Conservation (phyloP, 2,888 invertebrate species). For the Aphodius granarius region DNA sequence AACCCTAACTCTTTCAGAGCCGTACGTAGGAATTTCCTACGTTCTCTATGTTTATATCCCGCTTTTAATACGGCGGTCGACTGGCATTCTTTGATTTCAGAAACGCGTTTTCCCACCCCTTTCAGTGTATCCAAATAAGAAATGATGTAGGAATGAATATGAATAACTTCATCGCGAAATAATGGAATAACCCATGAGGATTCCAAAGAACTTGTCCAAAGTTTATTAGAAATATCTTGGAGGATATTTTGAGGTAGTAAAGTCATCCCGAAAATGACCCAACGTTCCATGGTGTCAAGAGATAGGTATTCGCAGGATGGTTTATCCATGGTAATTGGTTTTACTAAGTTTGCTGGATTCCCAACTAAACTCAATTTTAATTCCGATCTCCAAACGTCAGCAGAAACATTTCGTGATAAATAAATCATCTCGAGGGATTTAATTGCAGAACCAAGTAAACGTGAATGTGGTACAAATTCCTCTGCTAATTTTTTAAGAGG, state of each 20-base stretch:
- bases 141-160: slow-evolving; percentile 92
- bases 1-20: slow-evolving; percentile 93
- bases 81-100: slow-evolving; percentile 95
- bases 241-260: slow-evolving; percentile 88
- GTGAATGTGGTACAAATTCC: slow-evolving; percentile 94
- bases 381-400: slow-evolving; percentile 92
- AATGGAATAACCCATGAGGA: slow-evolving; percentile 93
- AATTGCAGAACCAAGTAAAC: slow-evolving; percentile 82
- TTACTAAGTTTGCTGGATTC: slow-evolving; percentile 91
- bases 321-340: slow-evolving; percentile 92
- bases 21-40: slow-evolving; percentile 93
- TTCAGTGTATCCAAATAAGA: slow-evolving; percentile 93
- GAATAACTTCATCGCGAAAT: slow-evolving; percentile 96
- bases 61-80: slow-evolving; percentile 88
- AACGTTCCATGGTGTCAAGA: slow-evolving; percentile 92
- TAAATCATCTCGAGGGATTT: slow-evolving; percentile 88
- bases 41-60: slow-evolving; percentile 89
- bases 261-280: slow-evolving; percentile 94
- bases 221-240: slow-evolving; percentile 76
- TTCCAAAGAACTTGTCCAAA: slow-evolving; percentile 91
- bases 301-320: slow-evolving; percentile 96
- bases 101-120: slow-evolving; percentile 88
- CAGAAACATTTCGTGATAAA: slow-evolving; percentile 85
- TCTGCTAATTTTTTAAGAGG: slow-evolving; percentile 94
- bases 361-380: slow-evolving; percentile 92